Evolutionary conservation across 2,113 vertebrate species (phyloP).

Genomic region (Chlamydotis undulata): DNA sequence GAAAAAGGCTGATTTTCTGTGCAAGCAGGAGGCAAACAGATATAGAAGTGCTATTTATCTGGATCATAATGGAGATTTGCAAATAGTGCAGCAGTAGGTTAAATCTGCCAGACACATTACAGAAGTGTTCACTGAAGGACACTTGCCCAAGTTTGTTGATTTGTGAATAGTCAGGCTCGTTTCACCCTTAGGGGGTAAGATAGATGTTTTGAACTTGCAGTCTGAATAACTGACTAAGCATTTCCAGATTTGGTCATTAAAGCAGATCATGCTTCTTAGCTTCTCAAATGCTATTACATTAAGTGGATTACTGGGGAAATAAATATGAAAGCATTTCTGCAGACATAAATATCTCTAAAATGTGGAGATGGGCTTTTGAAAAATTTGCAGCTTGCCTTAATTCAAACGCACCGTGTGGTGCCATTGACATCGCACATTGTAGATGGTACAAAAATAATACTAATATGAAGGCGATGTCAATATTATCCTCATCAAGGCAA

Average conservation of each 20-base stretch:
- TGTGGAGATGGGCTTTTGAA: neutral
- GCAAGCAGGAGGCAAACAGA: neutral
- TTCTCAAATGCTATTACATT: slow-evolving; percentile 68
- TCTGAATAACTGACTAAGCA: slow-evolving; percentile 58
- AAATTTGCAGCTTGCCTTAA: neutral
- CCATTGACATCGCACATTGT: neutral
- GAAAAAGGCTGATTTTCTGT: neutral
- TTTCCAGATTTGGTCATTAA: slow-evolving; percentile 70
- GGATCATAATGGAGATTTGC: neutral
- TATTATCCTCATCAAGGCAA: slow-evolving; percentile 33
- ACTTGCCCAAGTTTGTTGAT: neutral
- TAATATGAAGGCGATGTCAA: neutral
- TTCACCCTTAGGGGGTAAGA: slow-evolving; percentile 1
- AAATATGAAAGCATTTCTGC: slow-evolving; percentile 21
- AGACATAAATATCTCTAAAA: slow-evolving; percentile 4
- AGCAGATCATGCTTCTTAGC: slow-evolving; percentile 71
- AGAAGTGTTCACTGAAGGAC: neutral
- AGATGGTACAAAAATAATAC: slow-evolving; percentile 10
- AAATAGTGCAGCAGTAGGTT: neutral
- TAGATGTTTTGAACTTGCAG: slow-evolving; percentile 44
- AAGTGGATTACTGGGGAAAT: slow-evolving; percentile 50
- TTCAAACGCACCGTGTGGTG: neutral
- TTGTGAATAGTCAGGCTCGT: slow-evolving; percentile 4
- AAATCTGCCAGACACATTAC: neutral
- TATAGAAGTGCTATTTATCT: neutral